Conservation (phyloP, 2,113 vertebrate species). For the Tetrao urogallus region DNA sequence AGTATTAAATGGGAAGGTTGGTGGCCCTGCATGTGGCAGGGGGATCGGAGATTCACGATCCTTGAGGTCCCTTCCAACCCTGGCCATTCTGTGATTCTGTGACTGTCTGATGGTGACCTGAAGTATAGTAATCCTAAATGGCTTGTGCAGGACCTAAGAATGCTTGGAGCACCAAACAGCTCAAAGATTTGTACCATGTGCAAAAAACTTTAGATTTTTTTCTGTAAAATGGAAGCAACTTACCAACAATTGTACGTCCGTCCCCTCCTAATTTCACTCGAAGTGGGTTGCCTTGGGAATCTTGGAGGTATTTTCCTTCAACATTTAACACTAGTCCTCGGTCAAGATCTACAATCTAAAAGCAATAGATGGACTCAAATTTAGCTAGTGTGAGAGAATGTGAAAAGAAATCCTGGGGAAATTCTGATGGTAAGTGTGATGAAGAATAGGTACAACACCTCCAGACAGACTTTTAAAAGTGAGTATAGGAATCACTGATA, state of each 20-base stretch:
- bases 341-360: constrained; percentile 92
- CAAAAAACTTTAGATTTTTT: background rate
- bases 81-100: background rate
- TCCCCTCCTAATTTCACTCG: constrained; percentile 94
- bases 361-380: constrained; percentile 12
- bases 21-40: no score
- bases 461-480: background rate
- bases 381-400: background rate
- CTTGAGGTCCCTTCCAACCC: no score
- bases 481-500: background rate
- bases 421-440: background rate
- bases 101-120: background rate
- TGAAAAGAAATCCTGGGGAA: background rate
- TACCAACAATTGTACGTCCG: constrained; percentile 94
- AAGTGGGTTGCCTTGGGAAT: constrained; percentile 91
- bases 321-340: constrained; percentile 91
- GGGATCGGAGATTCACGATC: no score
- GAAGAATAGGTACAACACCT: background rate
- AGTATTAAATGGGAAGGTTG: no score
- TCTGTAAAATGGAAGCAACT: constrained; percentile 49
- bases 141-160: background rate
- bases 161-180: background rate
- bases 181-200: background rate
- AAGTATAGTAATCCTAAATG: background rate
- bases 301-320: constrained; percentile 92